Percentiles rank a stretch among this genome's conserved stretches.
These are phyloP conservation scores for Podotricha telesiphe DNA, from an alignment of 2,888 invertebrate genomes.

Conservation along the genomic window DNA sequence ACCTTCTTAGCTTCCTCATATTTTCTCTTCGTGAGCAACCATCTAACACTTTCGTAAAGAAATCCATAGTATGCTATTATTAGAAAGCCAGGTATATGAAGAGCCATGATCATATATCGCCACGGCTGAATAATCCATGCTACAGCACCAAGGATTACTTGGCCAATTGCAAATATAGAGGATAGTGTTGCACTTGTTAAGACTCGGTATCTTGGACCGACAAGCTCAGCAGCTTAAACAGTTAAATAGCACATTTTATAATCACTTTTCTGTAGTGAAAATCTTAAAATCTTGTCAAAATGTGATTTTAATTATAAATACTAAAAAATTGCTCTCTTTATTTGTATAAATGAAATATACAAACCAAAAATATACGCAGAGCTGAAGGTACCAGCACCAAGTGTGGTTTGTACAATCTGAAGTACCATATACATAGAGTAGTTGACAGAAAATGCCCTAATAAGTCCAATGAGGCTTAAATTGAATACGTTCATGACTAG, in stretches of 20 bases:
- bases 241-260: background rate
- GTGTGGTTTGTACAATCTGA: conserved; percentile 80
- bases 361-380: conserved; percentile 76
- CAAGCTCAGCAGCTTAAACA: conserved; percentile 84
- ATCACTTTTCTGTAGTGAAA: background rate
- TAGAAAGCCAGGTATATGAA: conserved; percentile 87
- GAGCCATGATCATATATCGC: conserved; percentile 85
- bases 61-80: conserved; percentile 87
- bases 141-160: conserved; percentile 85
- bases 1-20: conserved; percentile 84
- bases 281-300: too few species aligned
- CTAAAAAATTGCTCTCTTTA: background rate
- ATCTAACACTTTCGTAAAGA: conserved; percentile 86
- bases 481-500: conserved; percentile 63
- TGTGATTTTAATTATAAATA: background rate
- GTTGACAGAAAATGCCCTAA: conserved; percentile 82
- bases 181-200: conserved; percentile 87
- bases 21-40: conserved; percentile 87
- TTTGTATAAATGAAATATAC: background rate
- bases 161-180: conserved; percentile 88
- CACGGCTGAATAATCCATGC: conserved; percentile 88
- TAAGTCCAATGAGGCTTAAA: conserved; percentile 71
- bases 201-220: conserved; percentile 88
- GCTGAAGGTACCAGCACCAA: conserved; percentile 82
- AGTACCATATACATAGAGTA: conserved; percentile 81